Conservation (phyloP, 1,140 invertebrate genomes). For the Choristoneura fumiferana region DNA sequence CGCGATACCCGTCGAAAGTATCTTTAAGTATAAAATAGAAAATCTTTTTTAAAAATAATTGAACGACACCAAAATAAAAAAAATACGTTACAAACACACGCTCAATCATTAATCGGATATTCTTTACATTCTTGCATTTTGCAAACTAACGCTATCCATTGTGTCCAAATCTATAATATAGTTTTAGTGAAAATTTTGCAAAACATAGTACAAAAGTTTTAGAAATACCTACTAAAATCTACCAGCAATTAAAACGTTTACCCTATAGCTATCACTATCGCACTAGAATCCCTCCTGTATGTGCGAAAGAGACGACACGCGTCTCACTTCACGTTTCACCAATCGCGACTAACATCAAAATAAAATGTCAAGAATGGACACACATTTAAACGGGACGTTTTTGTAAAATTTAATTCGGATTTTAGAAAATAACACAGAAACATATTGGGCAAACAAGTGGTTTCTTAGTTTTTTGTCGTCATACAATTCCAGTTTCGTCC, state of each 20-base stretch:
- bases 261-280: conserved; percentile 63
- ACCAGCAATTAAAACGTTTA: conserved; percentile 70
- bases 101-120: conserved; percentile 34
- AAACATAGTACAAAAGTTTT: conserved; percentile 78
- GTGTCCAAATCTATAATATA: conserved; percentile 70
- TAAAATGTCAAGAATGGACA: conserved; percentile 61
- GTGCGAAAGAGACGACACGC: conserved; percentile 47
- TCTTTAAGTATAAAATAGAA: conserved; percentile 65
- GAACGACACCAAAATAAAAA: conserved; percentile 34
- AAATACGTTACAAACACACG: conserved; percentile 33
- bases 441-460: neutral
- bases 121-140: conserved; percentile 38
- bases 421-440: conserved; percentile 3
- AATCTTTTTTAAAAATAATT: conserved; percentile 56
- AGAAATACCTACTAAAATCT: conserved; percentile 72
- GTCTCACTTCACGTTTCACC: conserved; percentile 50
- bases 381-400: conserved; percentile 29
- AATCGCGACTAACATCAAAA: conserved; percentile 58
- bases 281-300: conserved; percentile 40
- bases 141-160: conserved; percentile 45
- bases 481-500: neutral
- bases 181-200: conserved; percentile 76
- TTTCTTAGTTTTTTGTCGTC: neutral
- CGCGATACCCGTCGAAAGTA: conserved; percentile 45
- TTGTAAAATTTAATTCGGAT: conserved; percentile 3